phyloP scores from a whole-genome alignment of 1,140 invertebrate genomes.

The Drosophila bocki region DNA sequence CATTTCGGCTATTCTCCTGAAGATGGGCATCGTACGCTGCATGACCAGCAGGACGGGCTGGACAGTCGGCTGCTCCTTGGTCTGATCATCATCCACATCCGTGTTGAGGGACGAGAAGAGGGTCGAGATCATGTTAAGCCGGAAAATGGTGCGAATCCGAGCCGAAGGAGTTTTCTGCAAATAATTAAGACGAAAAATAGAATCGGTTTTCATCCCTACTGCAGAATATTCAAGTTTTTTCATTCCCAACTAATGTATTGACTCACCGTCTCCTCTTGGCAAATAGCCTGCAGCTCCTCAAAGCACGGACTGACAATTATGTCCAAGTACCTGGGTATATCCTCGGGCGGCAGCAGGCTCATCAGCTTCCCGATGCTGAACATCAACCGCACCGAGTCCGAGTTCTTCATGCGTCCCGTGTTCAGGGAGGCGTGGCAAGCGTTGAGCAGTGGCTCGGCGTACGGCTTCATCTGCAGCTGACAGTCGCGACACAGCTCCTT shows the following conservation, averaged over 20 bases:
- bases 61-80: constrained; percentile 59
- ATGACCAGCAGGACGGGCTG: constrained; percentile 87
- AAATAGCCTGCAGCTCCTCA: constrained; percentile 87
- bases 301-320: constrained; percentile 89
- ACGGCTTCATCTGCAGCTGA: constrained; percentile 89
- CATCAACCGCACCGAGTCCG: constrained; percentile 91
- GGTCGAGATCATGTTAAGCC: constrained; percentile 90
- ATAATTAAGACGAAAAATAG: not conserved
- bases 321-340: constrained; percentile 90
- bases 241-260: no score
- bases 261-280: constrained; percentile 85
- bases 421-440: constrained; percentile 87
- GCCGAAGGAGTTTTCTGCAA: constrained; percentile 85
- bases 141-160: constrained; percentile 86
- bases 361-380: constrained; percentile 91
- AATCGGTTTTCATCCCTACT: not conserved
- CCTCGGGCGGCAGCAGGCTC: constrained; percentile 88
- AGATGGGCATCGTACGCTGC: constrained; percentile 88
- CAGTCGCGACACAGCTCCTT: constrained; percentile 94
- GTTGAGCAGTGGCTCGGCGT: constrained; percentile 89
- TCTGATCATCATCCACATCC: constrained; percentile 69
- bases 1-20: constrained; percentile 86
- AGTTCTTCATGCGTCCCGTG: constrained; percentile 86
- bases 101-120: constrained; percentile 89
- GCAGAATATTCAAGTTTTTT: no score